phyloP scores from a whole-genome alignment of 2,888 invertebrate genomes.

The Petrolisthes manimaculis region DNA sequence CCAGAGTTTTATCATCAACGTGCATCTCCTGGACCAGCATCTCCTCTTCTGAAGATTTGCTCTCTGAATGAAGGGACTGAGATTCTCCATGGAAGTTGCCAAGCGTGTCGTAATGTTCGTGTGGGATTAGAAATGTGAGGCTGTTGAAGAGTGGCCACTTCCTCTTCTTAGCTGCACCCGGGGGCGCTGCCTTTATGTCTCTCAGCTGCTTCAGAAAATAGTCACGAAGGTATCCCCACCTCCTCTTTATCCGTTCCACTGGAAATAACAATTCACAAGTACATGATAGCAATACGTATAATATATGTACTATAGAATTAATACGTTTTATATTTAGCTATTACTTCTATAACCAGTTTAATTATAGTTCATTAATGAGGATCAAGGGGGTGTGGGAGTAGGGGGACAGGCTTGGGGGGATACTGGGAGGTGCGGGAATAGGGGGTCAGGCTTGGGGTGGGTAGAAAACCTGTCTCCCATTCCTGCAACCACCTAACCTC shows the following conservation, averaged over 20 bases:
- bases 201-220: slow-evolving; percentile 11
- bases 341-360: no score
- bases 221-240: slow-evolving; percentile 20
- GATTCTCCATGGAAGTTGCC: neutral
- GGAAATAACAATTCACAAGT: slow-evolving; percentile 8
- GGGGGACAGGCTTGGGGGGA: no score
- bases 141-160: slow-evolving; percentile 7
- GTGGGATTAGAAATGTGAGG: slow-evolving; percentile 1
- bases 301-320: no score
- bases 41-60: neutral
- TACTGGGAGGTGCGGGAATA: no score
- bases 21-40: no score
- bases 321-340: no score
- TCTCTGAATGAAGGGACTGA: neutral
- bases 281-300: neutral
- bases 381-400: no score
- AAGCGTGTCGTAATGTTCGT: neutral
- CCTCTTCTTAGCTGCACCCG: neutral
- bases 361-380: no score
- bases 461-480: no score
- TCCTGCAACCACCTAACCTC: no score
- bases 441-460: no score
- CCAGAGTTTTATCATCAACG: no score
- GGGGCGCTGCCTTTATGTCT: neutral
- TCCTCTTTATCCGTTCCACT: slow-evolving; percentile 11